Percentiles rank a stretch among this genome's conserved stretches.
Evolutionary conservation across 1,140 invertebrate genomes (phyloP).

Genomic region (Eumaeus atala): DNA sequence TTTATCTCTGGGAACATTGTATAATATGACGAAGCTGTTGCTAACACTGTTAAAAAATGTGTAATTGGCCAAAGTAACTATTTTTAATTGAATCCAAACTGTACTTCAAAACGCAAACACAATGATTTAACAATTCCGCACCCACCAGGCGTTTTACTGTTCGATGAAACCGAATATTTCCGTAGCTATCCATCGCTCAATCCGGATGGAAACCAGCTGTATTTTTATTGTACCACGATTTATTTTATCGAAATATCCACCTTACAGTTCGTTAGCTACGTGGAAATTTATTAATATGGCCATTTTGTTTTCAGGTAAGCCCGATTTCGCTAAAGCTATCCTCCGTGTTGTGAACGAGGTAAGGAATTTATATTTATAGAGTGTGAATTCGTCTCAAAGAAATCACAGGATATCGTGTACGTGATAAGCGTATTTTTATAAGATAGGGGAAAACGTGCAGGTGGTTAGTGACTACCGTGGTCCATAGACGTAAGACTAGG

Average conservation of each 20-base stretch:
- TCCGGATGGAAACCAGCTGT: slow-evolving; percentile 32
- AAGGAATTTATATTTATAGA: slow-evolving; percentile 1
- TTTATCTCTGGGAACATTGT: too few species aligned
- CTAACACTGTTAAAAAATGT: too few species aligned
- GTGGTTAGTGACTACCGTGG: too few species aligned
- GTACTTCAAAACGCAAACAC: slow-evolving; percentile 21
- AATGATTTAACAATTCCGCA: slow-evolving; percentile 40
- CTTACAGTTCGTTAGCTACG: slow-evolving; percentile 41
- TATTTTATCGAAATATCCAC: slow-evolving; percentile 46
- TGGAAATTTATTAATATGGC: slow-evolving; percentile 29
- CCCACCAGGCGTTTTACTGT: slow-evolving; percentile 27
- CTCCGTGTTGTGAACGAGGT: not conserved
- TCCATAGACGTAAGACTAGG: too few species aligned
- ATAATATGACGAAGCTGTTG: too few species aligned
- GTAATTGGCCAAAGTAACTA: too few species aligned
- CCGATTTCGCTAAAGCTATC: slow-evolving; percentile 3
- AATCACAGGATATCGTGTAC: too few species aligned
- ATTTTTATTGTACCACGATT: slow-evolving; percentile 41
- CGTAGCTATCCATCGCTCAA: slow-evolving; percentile 35
- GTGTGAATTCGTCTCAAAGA: too few species aligned
- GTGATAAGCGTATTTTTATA: too few species aligned
- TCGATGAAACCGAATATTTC: slow-evolving; percentile 42
- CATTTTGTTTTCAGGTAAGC: slow-evolving; percentile 46
- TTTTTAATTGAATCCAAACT: not conserved
- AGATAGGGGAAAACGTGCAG: too few species aligned